Percentiles rank a stretch among this genome's conserved stretches.
Evolutionary conservation across 2,113 vertebrate genomes (phyloP).

Genomic region (Suricata suricatta): DNA sequence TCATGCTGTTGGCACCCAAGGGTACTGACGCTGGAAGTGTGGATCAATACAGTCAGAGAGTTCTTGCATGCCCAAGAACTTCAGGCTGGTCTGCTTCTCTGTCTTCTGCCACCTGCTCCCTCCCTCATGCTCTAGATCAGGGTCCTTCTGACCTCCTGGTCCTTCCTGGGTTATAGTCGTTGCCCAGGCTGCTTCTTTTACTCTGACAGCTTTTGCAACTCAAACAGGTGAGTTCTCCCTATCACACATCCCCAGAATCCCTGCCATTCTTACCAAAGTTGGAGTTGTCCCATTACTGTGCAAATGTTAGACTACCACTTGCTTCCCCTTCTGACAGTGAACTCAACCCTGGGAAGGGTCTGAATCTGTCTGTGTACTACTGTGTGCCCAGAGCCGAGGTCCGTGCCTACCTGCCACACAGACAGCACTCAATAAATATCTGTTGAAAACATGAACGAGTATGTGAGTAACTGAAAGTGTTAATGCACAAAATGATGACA

Average conservation of each 20-base stretch:
- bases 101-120: background rate
- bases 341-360: background rate
- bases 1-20: background rate
- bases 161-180: background rate
- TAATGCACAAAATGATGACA: background rate
- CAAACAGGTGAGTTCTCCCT: background rate
- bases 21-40: background rate
- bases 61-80: background rate
- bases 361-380: background rate
- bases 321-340: background rate
- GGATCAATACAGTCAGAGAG: background rate
- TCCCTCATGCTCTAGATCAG: background rate
- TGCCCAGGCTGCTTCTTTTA: background rate
- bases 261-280: background rate
- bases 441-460: background rate
- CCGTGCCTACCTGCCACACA: background rate
- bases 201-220: background rate
- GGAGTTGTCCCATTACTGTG: background rate
- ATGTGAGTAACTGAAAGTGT: background rate
- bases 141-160: background rate
- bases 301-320: background rate
- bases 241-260: background rate
- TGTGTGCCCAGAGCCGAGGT: background rate
- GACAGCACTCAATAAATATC: background rate
- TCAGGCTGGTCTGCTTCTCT: background rate